Conservation (phyloP, 2,888 invertebrate species). For the Smittia aterrima region DNA sequence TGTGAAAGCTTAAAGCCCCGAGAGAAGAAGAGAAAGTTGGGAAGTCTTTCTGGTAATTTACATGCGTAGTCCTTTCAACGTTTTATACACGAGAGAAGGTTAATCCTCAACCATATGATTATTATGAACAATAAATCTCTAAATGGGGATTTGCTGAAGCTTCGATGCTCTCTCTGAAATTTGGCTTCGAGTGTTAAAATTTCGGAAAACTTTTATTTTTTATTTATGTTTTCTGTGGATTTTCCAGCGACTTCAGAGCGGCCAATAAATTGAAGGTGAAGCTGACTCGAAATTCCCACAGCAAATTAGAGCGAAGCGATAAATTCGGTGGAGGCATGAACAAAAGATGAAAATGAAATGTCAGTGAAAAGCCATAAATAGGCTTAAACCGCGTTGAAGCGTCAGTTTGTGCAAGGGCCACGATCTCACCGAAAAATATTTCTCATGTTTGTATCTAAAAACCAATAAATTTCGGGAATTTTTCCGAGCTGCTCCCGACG, state of each 20-base stretch:
- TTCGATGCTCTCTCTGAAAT: not conserved
- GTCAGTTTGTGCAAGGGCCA: not conserved
- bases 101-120: conserved; percentile 39
- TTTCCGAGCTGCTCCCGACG: not conserved
- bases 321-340: not conserved
- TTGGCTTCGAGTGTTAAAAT: not conserved
- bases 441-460: conserved; percentile 26
- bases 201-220: not conserved
- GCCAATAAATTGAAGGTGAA: not conserved
- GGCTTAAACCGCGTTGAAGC: not conserved
- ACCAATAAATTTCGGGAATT: conserved; percentile 32
- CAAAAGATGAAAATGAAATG: not conserved
- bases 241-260: not conserved
- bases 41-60: not conserved
- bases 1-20: not conserved
- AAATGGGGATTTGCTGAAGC: not conserved
- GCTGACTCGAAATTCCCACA: not conserved
- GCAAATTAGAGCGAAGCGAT: not conserved
- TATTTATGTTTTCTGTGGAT: conserved; percentile 4
- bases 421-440: not conserved
- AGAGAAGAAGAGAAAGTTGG: not conserved
- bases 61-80: conserved; percentile 29
- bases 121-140: conserved; percentile 40
- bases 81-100: not conserved
- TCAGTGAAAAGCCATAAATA: conserved; percentile 9